Percentiles rank a stretch among this genome's conserved stretches.
These are phyloP conservation scores for Aphelocoma californica DNA, from an alignment of 2,797 vertebrate species.

Conservation along the genomic window DNA sequence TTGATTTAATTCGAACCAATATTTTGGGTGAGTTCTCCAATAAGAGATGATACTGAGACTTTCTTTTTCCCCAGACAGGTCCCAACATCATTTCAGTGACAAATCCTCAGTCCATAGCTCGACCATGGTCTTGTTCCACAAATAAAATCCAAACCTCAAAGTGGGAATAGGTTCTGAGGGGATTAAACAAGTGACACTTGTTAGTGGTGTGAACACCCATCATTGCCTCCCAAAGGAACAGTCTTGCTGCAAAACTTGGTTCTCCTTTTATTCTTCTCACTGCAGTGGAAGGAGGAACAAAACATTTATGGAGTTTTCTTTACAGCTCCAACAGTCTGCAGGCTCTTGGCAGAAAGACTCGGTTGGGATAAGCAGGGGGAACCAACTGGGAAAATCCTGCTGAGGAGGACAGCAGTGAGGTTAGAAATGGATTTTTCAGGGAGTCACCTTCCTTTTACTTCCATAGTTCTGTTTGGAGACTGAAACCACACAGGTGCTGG, in stretches of 20 bases:
- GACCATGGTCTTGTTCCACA: background rate
- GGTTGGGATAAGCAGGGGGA: background rate
- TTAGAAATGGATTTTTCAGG: background rate
- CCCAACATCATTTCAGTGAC: background rate
- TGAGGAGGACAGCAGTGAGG: background rate
- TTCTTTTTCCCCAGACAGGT: background rate
- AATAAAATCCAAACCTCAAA: background rate
- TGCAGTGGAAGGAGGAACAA: background rate
- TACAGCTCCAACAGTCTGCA: background rate
- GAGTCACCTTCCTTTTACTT: background rate
- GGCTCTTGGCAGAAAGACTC: background rate
- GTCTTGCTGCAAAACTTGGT: background rate
- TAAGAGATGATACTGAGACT: background rate
- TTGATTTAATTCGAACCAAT: background rate
- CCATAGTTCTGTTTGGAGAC: background rate
- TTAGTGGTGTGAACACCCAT: background rate
- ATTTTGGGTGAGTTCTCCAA: background rate
- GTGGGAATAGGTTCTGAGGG: background rate
- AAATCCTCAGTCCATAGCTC: background rate
- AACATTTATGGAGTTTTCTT: background rate
- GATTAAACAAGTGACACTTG: background rate
- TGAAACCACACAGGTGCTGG: background rate
- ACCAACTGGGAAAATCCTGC: background rate
- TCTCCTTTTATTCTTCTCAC: background rate
- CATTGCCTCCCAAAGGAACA: background rate